Base-by-base conservation (phyloP, 2,113 vertebrate genomes). In the Chionodraco myersi region DNA sequence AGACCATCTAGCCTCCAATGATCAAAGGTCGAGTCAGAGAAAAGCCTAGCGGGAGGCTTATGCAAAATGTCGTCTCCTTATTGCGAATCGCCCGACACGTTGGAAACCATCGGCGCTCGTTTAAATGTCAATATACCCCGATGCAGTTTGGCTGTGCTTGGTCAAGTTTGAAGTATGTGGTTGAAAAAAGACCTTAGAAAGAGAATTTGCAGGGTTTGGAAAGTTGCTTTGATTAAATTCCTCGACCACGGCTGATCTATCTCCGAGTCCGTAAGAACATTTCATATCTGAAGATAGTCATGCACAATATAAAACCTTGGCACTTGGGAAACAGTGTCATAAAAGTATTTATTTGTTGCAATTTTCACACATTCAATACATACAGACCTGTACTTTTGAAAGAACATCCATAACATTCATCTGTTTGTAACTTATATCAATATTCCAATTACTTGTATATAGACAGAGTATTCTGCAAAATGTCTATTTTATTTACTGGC, bases 11-110 rank as follows among this genome's bases (percentile, higher is more conserved):
- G 90, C 93, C 92, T 94, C 86, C 92, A 92, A 64, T 91, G 94
- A 96, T 96, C 94, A 95, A 95, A 95, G 93, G 93, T 93, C 61
- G 90, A 84, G 84, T 85, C 79, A 83, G 79, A 94, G 91, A 94
- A 92, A 92, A 78, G 89, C 88, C 90, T 87, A 64, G 93, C 89
- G 54, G 94, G 94, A 94, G 92, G 90, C 89, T 92, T 84, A 91
- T 90, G 92, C 91, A 92, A 93, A 92, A 94, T 90, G 86, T 86
- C 89, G 86, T 92, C 87, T 87, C 77, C 87, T 92, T 89, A 87
- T 93, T 89, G 90, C 88, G 47, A 92, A 77, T 67, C 70, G 67
- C 70, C 69, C 78, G 81, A 77, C 87, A 52, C 72, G 80, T 89
- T 89, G 85, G 88, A 89, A 86, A 85, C 86, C 84, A 83, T 87